These are phyloP conservation scores for Daptonema setosum DNA, from an alignment of 2,888 invertebrate genomes.

Conservation along the genomic window DNA sequence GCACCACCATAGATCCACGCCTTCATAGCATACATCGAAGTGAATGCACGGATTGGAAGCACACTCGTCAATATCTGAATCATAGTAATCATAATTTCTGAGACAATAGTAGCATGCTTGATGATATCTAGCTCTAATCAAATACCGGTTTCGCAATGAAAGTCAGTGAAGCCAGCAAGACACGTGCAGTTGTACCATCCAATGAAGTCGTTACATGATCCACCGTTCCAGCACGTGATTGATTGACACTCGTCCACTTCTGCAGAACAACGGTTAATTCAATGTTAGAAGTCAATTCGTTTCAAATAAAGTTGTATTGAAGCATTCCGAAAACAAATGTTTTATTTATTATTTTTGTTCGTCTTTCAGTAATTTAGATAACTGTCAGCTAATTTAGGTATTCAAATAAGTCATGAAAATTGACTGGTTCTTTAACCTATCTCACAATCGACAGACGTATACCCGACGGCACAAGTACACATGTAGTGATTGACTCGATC, in stretches of 20 bases:
- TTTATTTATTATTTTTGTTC: too few relatives aligned
- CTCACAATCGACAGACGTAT: constrained; percentile 70
- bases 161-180: constrained; percentile 66
- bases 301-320: too few relatives aligned
- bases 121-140: too few relatives aligned
- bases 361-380: too few relatives aligned
- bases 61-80: constrained; percentile 3
- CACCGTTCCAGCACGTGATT: neutral
- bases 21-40: neutral
- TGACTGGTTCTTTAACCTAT: constrained; percentile 41
- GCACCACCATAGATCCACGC: neutral
- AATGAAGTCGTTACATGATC: neutral
- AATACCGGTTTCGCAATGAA: constrained; percentile 77
- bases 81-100: neutral
- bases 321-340: too few relatives aligned
- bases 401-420: too few relatives aligned
- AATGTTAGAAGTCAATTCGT: too few relatives aligned
- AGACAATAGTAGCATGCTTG: neutral
- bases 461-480: constrained; percentile 67
- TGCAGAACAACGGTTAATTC: neutral
- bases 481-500: neutral
- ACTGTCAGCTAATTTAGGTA: too few relatives aligned
- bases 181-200: constrained; percentile 43
- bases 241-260: neutral
- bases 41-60: neutral